Evolutionary conservation across 2,888 invertebrate genomes (phyloP), one percentile per base, ranked within the genome.

Genomic region (Leucoma salicis): DNA sequence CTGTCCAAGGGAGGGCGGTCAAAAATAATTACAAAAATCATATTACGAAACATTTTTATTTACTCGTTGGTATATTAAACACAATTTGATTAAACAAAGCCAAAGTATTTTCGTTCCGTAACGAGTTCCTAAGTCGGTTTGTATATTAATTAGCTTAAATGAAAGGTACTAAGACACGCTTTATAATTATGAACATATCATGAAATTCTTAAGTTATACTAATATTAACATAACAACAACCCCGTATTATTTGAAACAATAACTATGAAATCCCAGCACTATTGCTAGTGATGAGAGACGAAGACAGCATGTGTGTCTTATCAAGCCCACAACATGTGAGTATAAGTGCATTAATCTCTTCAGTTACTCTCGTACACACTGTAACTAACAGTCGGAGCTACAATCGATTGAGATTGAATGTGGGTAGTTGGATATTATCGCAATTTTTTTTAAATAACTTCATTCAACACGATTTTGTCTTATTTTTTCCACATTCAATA

Each of bases 11-110:
- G 69, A 70, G 76, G 80, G 74, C 76, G 71, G 73, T 80, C 83
- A 86, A 86, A 88, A 89, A 88, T 87, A 89, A 89, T 88, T 87
- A 86, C 88, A 88, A 89, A 88, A 89, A 89, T 84, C 88, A 83
- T 87, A 81, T 74, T 86, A 86, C 74, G 82, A 88, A 89, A 86
- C 82, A 76, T 80, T 81, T 87, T 89, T 89, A 87, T 88, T 89
- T 85, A 83, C 81, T 86, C 79, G 83, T 83, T 78, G 82, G 82
- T 86, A 86, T 83, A 82, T 74, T 80, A 86, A 85, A 88, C 85
- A 87, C 86, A 88, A 88, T 84, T 84, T 80, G 64, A 77, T 77
- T 78, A 79, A 83, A 87, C 86, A 74, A 87, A 88, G 88, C 88
- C 84, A 79, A 82, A 80, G 74, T 74, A 81, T 74, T 57, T 68